phyloP scores from a whole-genome alignment of 2,888 invertebrate genomes.

The Oxytorus armatus region DNA sequence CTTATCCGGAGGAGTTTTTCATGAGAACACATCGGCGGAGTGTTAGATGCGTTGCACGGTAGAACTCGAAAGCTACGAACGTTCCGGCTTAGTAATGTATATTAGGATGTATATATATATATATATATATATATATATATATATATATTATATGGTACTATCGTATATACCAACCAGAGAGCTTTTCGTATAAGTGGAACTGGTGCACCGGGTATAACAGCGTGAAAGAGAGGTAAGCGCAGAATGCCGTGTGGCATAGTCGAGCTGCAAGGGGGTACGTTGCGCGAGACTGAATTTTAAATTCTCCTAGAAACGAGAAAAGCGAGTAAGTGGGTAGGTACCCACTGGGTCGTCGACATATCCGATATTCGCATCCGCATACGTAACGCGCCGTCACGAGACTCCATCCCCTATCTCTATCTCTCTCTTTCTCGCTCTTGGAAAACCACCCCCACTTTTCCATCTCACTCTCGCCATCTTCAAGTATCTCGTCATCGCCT shows the following conservation, averaged over 20 bases:
- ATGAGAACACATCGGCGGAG: neutral
- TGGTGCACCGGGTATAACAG: slow-evolving; percentile 46
- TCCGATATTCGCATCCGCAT: slow-evolving; percentile 67
- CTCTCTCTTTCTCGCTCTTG: slow-evolving; percentile 7
- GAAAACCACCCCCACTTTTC: neutral
- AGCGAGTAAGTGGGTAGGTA: slow-evolving; percentile 65
- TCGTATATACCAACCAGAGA: slow-evolving; percentile 3
- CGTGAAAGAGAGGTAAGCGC: slow-evolving; percentile 3
- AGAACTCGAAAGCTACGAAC: neutral
- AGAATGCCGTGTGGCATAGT: neutral
- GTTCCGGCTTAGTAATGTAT: neutral
- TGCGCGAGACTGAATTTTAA: slow-evolving; percentile 63
- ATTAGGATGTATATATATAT: neutral
- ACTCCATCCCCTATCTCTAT: slow-evolving; percentile 19
- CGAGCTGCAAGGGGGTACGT: slow-evolving; percentile 31
- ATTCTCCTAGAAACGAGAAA: slow-evolving; percentile 58
- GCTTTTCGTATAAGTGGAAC: slow-evolving; percentile 46
- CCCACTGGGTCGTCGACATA: slow-evolving; percentile 64
- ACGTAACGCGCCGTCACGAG: slow-evolving; percentile 47
- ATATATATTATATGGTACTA: slow-evolving; percentile 9
- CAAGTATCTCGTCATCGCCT: slow-evolving; percentile 13
- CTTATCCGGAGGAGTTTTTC: neutral
- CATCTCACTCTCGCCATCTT: slow-evolving; percentile 18
- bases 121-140: neutral
- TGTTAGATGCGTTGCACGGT: neutral